Conservation (phyloP, 2,888 invertebrate genomes). For the Plagodis dolabraria region DNA sequence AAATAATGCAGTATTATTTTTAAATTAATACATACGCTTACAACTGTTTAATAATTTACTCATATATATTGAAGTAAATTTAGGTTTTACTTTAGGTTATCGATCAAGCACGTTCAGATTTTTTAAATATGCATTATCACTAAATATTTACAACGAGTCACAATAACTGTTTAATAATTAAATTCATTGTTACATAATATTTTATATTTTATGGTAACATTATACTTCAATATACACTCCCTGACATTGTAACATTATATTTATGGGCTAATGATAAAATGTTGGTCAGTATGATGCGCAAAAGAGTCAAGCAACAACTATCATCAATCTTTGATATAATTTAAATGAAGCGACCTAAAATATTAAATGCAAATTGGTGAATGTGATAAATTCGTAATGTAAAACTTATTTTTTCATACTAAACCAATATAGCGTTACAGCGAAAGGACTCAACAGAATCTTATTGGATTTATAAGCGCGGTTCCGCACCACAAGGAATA, state of each 20-base stretch:
- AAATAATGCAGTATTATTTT: not conserved
- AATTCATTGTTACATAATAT: conserved; percentile 36
- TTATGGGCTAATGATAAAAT: conserved; percentile 17
- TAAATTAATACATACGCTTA: conserved; percentile 12
- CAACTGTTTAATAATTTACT: conserved; percentile 5
- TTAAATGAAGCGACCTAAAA: conserved; percentile 10
- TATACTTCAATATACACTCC: conserved; percentile 35
- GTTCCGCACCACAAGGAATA: no score
- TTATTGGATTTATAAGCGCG: no score
- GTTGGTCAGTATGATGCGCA: conserved; percentile 18
- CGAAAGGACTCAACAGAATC: no score
- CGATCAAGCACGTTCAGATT: conserved; percentile 9
- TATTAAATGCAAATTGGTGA: conserved; percentile 21
- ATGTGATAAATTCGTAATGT: conserved; percentile 15
- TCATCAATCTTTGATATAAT: not conserved
- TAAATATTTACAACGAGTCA: conserved; percentile 44
- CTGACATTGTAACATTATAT: conserved; percentile 34
- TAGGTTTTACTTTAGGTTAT: conserved; percentile 7
- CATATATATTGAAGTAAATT: not conserved
- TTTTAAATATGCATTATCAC: conserved; percentile 23
- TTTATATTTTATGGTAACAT: conserved; percentile 52
- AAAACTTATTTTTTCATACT: not conserved
- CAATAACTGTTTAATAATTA: conserved; percentile 38
- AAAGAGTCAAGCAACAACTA: not conserved
- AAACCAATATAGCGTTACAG: not conserved